Evolutionary conservation across 2,797 vertebrate species (phyloP), one percentile per base, ranked within the genome.

Genomic region (Pempheris klunzingeri): DNA sequence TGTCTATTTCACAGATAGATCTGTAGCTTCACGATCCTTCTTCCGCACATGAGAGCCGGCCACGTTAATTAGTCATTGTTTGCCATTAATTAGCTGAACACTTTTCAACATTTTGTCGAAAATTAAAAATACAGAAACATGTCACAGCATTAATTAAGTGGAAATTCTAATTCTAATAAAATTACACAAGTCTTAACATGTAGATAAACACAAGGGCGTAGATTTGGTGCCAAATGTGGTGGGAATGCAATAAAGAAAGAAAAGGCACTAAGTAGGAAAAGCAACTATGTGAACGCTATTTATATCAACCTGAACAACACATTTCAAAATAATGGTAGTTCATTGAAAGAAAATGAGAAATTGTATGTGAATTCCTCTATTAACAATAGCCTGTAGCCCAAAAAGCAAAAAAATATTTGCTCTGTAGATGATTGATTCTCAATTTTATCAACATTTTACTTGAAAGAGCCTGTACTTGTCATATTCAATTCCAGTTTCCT

Each of bases 41-140:
- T 57, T 30, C 34, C 64, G 66, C 28, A 18, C 34, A 30, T 46
- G 8, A 58, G 34, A 57, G 74, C 53, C 36, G 43, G 71, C 46
- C 68, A 65, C 60, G 59, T 44, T 82, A 73, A 77, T 80, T 57
- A 17, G 1, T 71, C 72, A 73, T 70, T 75, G 43, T 72, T 73
- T 80, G 39, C 55, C 61, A 28, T 59, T 78, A 72, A 83, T 85
- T 59, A 82, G 50, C 50, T 38, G 66, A 60, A 85, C 68, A 81
- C 50, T 59, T 34, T 77, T 78, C 22, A 59, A 47, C 41, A 38
- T 77, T 71, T 61, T 78, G 41, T 80, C n/a, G n/a, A n/a, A n/a
- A n/a, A n/a, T 75, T 70, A 61, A 50, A 72, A 72, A 81, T 34
- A 13, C 47, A 67, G 12, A 58, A 80, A 44, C 36, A 11, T 38